Evolutionary conservation across 2,797 vertebrate genomes (phyloP).

Genomic region (Cyprinella venusta): DNA sequence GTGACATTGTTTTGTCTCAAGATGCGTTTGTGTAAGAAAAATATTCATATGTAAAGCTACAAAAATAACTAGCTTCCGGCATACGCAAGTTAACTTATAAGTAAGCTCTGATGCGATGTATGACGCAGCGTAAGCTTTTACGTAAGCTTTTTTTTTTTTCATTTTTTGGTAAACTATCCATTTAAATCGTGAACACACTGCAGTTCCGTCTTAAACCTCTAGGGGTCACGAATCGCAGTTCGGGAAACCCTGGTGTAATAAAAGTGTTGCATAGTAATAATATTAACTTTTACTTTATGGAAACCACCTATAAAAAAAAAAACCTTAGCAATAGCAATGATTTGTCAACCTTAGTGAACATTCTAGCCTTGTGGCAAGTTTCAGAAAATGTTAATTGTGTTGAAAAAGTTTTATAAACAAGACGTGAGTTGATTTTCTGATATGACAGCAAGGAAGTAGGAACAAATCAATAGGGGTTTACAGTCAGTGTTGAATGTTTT

Average conservation of each 20-base stretch:
- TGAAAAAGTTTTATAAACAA: neutral
- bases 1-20: too few species aligned
- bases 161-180: too few species aligned
- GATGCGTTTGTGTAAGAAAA: too few species aligned
- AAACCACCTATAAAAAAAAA: neutral
- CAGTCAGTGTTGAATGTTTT: conserved; percentile 12
- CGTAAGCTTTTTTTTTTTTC: too few species aligned
- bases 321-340: neutral
- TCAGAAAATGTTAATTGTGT: neutral
- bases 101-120: too few species aligned
- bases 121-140: too few species aligned
- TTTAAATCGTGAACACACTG: too few species aligned
- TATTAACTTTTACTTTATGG: neutral
- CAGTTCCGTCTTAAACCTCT: neutral
- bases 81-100: too few species aligned
- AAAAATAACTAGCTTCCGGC: too few species aligned
- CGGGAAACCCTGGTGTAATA: neutral
- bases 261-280: neutral
- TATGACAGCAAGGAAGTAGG: neutral
- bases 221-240: neutral
- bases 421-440: neutral
- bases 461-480: neutral
- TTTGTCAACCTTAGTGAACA: neutral
- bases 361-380: neutral
- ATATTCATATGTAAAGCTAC: too few species aligned